Evolutionary conservation across 2,797 vertebrate genomes (phyloP), one percentile per base, ranked within the genome.

Genomic region (Pempheris klunzingeri): DNA sequence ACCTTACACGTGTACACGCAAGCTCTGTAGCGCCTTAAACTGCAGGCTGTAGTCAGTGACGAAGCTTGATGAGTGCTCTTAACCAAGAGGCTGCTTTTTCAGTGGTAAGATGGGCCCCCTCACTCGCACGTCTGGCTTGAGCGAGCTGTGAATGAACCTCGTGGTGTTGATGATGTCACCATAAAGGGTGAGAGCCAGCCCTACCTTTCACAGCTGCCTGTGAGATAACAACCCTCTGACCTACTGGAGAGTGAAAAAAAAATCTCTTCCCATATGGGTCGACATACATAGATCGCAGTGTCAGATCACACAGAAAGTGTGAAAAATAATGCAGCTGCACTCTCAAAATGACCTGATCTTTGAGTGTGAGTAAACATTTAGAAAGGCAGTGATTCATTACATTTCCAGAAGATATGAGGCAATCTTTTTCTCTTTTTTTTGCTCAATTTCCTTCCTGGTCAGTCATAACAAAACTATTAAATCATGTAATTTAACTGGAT

Each of bases 171-270:
- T 83, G 74, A 87, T 81, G 86, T 88, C 87, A 87, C 71, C 36
- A 58, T 77, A 82, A 86, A 77, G 74, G 73, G 58, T 90, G 84
- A 77, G 84, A 81, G 73, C 39, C 46, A 47, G 79, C 62, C 73
- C 72, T 78, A 74, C 77, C 62, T 86, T 89, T 93, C 74, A 88
- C 92, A 92, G 91, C 87, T 87, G 88, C 84, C 69, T 90, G 89
- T 14, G 46, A 93, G 86, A 91, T 88, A 88, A 79, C 84, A 81
- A 70, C 65, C 58, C 74, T 58, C 44, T 86, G 80, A 80, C 77
- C 81, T 59, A 59, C 54, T 41, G 32, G 57, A 50, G 77, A 50
- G 66, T 61, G 46, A n/a, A 30, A 60, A 39, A 63, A 59, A 36
- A 34, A 18, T 49, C 58, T 78, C 38, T 63, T 62, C 18, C 26